Evolutionary conservation across 1,140 invertebrate species (phyloP).

Genomic region (Saccostrea cuccullata): DNA sequence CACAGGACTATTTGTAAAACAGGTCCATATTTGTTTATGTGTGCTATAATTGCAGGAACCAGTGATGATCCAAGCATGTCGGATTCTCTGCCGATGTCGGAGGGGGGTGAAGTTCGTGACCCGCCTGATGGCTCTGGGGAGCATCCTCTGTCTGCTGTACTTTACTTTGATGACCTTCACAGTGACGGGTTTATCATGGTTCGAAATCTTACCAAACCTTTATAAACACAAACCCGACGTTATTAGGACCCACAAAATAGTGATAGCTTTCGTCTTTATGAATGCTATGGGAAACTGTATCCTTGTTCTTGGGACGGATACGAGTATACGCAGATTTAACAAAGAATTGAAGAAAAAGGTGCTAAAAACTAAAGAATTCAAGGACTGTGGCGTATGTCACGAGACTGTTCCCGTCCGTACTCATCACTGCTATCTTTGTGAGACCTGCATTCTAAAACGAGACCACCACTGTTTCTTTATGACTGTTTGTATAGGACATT

Average conservation of each 20-base stretch:
- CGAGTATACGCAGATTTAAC: slow-evolving; percentile 30
- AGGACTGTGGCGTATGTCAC: slow-evolving; percentile 22
- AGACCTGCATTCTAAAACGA: slow-evolving; percentile 90
- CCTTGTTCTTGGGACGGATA: slow-evolving; percentile 40
- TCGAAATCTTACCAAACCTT: slow-evolving; percentile 51
- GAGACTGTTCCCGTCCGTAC: slow-evolving; percentile 77
- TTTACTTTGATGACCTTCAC: slow-evolving; percentile 51
- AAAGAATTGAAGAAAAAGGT: not conserved
- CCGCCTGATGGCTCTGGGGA: slow-evolving; percentile 42
- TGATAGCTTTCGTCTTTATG: slow-evolving; percentile 38
- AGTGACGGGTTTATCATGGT: slow-evolving; percentile 50
- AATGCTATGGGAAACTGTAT: slow-evolving; percentile 51
- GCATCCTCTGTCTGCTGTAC: slow-evolving; percentile 43
- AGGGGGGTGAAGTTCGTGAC: not conserved
- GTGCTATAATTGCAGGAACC: slow-evolving; percentile 6
- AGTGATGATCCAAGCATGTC: slow-evolving; percentile 4
- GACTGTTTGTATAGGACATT: slow-evolving; percentile 92
- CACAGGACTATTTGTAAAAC: not conserved
- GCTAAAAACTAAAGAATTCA: slow-evolving; percentile 3
- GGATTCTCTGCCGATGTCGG: slow-evolving; percentile 6
- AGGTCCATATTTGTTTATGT: not conserved
- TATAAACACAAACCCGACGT: slow-evolving; percentile 2
- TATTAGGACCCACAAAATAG: slow-evolving; percentile 31
- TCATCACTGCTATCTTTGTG: slow-evolving; percentile 92
- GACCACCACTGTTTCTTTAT: slow-evolving; percentile 98